Base-by-base conservation (phyloP, 2,113 vertebrate species). In the Girardinichthys multiradiatus region DNA sequence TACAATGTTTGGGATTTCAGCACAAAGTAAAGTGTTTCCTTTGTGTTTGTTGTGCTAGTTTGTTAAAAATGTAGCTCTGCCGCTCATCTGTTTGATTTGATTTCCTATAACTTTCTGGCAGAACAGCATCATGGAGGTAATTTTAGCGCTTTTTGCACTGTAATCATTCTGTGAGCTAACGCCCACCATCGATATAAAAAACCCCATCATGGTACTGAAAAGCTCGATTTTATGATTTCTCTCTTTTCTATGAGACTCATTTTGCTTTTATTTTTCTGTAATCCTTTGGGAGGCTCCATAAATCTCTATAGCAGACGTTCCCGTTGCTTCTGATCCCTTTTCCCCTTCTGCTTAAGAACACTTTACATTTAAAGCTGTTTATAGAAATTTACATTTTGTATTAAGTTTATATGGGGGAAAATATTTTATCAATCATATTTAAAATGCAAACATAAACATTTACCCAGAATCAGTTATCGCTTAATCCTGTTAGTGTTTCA, bases 61-160 rank as follows among this genome's bases (percentile, higher is more conserved):
- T 28, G 57, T 29, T 45, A 45, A 29, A n/a, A 5, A 4, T 29
- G 26, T 6, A 45, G 13, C 48, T 54, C 48, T 10, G 10, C 48
- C n/a, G 48, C 21, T 54, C 48, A 10, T 54, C 48, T 30, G 35
- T 67, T n/a, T 75, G 81, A 74, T 72, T 54, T 70, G 39, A 28
- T n/a, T 45, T 69, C 42, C 13, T 68, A 1, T 30, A 29, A 7
- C 30, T 57, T 27, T 74, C 45, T 85, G 68, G 80, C 61, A 77
- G 70, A 82, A 30, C 73, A 80, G 60, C 79, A 57, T 26, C 67
- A 35, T n/a, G 37, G 65, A 60, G 58, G n/a, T 62, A 68, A 72
- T 84, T 88, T 64, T 70, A 64, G 62, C 58, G 70, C 57, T 6
- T 11, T 67, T 81, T 60, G 26, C 57, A 33, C 79, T 64, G 4